Evolutionary conservation across 2,797 vertebrate species (phyloP), one percentile per base, ranked within the genome.

Genomic region (Halcyon smyrnensis): DNA sequence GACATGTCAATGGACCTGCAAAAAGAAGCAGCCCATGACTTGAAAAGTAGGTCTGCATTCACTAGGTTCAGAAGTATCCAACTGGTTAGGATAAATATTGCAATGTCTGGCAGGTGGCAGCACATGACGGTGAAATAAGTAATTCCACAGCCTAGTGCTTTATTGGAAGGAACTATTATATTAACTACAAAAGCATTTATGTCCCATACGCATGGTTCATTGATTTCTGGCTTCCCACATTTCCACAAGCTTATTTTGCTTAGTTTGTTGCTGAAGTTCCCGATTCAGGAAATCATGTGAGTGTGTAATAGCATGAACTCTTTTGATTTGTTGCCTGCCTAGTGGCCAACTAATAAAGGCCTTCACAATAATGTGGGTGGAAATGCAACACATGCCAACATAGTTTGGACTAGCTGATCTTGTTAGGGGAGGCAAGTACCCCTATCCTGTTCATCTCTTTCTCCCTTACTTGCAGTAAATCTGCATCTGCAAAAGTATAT

Each of bases 171-270:
- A 27, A 15, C 17, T 87, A 6, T 48, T 60, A 36, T 9, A 77
- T 62, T 71, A 75, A 65, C 45, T 46, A 57, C 50, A 77, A 65
- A 91, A 87, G 30, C 39, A 64, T 83, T 74, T 86, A 89, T 86
- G 69, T 16, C 21, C 48, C 11, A 15, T 87, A n/a, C n/a, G 34
- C 41, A 80, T n/a, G 51, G 65, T 90, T 91, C 65, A 70, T 65
- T 76, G 53, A 87, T 91, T 94, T 93, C 64, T 91, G 57, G 39
- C 48, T 89, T 93, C 81, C 34, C 32, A 50, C 45, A 43, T 87
- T 71, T 67, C 30, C 2, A 8, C 75, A 87, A 65, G n/a, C 27
- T 70, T 65, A 14, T 68, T 96, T 83, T 87, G 27, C 50, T 85
- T 77, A 64, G 20, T 80, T 83, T 80, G 25, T 53, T 85, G 30